A percentile compares a stretch with the other conserved stretches of the same genome.
Evolutionary conservation across 2,113 vertebrate species (phyloP).

Genomic region (Andinoacara biseriatus): DNA sequence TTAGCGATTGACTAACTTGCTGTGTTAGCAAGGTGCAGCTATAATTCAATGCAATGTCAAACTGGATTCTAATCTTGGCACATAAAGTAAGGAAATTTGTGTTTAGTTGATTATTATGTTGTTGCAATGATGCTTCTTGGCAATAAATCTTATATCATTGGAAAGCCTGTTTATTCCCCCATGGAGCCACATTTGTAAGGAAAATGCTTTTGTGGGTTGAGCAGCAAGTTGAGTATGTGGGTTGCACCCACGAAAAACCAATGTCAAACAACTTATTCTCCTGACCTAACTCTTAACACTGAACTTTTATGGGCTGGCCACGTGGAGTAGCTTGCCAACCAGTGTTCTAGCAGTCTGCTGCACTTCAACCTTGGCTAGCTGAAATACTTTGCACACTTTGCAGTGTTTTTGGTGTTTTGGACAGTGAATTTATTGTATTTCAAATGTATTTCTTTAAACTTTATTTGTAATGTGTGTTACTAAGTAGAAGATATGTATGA

Average conservation of each 20-base stretch:
- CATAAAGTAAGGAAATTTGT: too few species aligned
- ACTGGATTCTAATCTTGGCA: not conserved
- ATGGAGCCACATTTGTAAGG: too few species aligned
- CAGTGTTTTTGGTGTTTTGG: not conserved
- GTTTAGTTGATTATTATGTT: too few species aligned
- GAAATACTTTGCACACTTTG: not conserved
- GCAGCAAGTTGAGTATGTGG: too few species aligned
- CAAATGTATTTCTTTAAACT: not conserved
- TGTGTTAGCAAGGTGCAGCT: not conserved
- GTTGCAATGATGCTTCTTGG: too few species aligned
- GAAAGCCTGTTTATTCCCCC: too few species aligned
- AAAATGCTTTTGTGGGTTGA: too few species aligned
- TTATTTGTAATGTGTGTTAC: not conserved
- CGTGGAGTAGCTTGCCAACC: not conserved
- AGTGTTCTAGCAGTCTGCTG: rapidly evolving
- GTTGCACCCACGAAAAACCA: too few species aligned
- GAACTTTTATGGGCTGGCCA: not conserved
- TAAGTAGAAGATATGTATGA: not conserved
- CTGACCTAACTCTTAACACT: not conserved
- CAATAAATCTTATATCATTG: too few species aligned
- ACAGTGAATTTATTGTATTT: not conserved
- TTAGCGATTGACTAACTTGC: not conserved
- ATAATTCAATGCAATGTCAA: not conserved
- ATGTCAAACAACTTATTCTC: too few species aligned
- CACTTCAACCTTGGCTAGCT: not conserved